Conservation (phyloP, 1,140 invertebrate species). For the Aphis gossypii region DNA sequence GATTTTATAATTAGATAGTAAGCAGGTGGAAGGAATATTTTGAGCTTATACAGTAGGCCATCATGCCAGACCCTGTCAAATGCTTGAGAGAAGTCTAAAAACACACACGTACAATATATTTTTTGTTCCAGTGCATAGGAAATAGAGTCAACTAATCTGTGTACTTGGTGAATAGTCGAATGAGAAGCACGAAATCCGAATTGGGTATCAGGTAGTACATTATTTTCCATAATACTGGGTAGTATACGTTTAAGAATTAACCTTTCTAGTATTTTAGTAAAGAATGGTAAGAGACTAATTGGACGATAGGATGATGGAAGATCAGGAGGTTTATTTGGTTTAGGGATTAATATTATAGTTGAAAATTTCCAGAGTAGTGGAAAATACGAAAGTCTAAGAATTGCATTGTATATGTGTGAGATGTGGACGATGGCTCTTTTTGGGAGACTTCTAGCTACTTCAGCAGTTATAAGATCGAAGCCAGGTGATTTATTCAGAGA, state of each 20-base stretch:
- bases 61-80: not conserved
- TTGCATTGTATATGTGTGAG: no score
- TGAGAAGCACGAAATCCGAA: slow-evolving; percentile 48
- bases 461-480: no score
- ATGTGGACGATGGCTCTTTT: no score
- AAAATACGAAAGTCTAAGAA: no score
- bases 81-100: slow-evolving; percentile 59
- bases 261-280: slow-evolving; percentile 61
- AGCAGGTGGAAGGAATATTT: not conserved
- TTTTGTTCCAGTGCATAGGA: slow-evolving; percentile 41
- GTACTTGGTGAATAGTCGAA: slow-evolving; percentile 37
- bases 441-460: no score
- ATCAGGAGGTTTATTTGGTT: no score
- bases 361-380: no score
- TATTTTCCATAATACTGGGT: slow-evolving; percentile 13
- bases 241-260: slow-evolving; percentile 59
- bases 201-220: slow-evolving; percentile 56
- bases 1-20: not conserved
- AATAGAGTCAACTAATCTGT: slow-evolving; percentile 26
- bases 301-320: no score
- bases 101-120: not conserved
- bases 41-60: not conserved
- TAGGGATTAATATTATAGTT: no score
- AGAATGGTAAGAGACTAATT: slow-evolving; percentile 58
- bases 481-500: no score